Evolutionary conservation across 2,888 invertebrate genomes (phyloP).

Genomic region (Parelbella ahira): DNA sequence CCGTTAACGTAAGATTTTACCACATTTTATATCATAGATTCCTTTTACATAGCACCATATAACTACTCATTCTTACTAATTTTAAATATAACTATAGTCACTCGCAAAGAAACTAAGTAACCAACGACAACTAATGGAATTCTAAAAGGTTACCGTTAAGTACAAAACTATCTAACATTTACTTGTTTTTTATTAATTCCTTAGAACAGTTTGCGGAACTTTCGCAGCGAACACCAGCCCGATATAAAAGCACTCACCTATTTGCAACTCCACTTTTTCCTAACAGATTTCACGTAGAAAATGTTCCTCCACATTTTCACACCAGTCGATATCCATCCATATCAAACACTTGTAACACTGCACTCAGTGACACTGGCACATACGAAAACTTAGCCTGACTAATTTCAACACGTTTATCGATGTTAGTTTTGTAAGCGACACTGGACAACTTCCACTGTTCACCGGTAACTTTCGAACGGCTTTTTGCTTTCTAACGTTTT

Average conservation of each 20-base stretch:
- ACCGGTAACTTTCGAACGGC: slow-evolving; percentile 24
- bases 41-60: too few relatives aligned
- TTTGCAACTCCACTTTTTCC: slow-evolving; percentile 64
- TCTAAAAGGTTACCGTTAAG: too few relatives aligned
- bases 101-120: too few relatives aligned
- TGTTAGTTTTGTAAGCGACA: slow-evolving; percentile 1
- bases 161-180: too few relatives aligned
- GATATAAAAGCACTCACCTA: slow-evolving; percentile 64
- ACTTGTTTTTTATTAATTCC: too few relatives aligned
- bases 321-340: slow-evolving; percentile 52
- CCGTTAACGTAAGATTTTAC: too few relatives aligned
- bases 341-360: slow-evolving; percentile 38
- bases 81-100: too few relatives aligned
- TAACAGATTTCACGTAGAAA: slow-evolving; percentile 69
- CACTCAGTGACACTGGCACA: slow-evolving; percentile 34
- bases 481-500: slow-evolving; percentile 16
- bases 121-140: too few relatives aligned
- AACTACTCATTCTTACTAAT: too few relatives aligned
- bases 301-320: slow-evolving; percentile 68
- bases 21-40: too few relatives aligned
- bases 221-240: too few relatives aligned
- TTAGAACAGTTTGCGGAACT: too few relatives aligned
- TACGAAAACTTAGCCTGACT: slow-evolving; percentile 40
- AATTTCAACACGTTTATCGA: slow-evolving; percentile 24
- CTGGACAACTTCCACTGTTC: slow-evolving; percentile 4